Evolutionary conservation across 2,797 vertebrate genomes (phyloP), one percentile per base, ranked within the genome.

Genomic region (Astyanax mexicanus): DNA sequence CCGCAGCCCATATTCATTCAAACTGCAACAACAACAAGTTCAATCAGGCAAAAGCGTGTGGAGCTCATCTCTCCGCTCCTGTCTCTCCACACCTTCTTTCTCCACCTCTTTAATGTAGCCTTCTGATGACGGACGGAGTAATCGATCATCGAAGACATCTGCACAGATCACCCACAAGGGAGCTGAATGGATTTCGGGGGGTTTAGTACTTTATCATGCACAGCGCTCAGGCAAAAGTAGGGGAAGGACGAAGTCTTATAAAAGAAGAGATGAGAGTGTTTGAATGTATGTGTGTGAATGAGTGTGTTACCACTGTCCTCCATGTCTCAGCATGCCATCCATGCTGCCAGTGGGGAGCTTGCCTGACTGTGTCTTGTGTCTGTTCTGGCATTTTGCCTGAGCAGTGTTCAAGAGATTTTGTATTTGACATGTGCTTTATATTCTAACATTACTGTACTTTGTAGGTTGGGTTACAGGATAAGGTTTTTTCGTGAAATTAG

Each of bases 1-100:
- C 57, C 84, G 73, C 60, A 73, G 49, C 27, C 54, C 61, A 79
- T 76, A 87, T 88, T 85, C 72, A 89, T 89, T 86, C 68, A 64
- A 77, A 75, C 72, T 64, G 57, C 83, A 82, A 84, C 84, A 82
- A 84, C 84, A 83, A 80, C 61, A 45, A 75, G 80, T 81, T 81
- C 79, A 80, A 66, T 29, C 74, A 80, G 81, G 81, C 72, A 32
- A 35, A 19, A 45, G 68, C 42, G 60, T 66, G 74, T 72, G 47
- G 38, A 61, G 54, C 73, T 47, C 75, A 77, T 60, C 35, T 80
- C 55, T 65, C 51, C 27, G 25, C 65, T 49, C 55, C 35, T 52
- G 62, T 74, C 74, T 70, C 32, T 17, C 17, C 55, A 38, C 54
- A 40, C 47, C 23, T 23, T 52, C 60, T 77, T 69, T 67, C 64